Conservation (phyloP, 2,888 invertebrate species). For the Nipponacmea schrenckii region DNA sequence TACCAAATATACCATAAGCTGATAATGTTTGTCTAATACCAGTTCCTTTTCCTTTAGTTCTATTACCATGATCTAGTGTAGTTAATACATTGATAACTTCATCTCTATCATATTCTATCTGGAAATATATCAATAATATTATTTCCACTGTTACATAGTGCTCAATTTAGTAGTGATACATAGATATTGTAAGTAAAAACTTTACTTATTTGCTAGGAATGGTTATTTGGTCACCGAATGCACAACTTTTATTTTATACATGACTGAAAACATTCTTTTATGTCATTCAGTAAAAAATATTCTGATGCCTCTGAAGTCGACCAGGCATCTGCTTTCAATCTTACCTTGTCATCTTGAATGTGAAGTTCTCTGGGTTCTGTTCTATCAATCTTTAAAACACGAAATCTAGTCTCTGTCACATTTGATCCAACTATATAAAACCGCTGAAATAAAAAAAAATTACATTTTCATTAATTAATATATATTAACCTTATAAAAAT, state of each 20-base stretch:
- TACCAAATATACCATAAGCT: slow-evolving; percentile 94
- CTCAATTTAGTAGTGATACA: too few species aligned
- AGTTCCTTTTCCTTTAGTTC: slow-evolving; percentile 68
- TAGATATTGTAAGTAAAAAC: too few species aligned
- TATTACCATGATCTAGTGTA: slow-evolving; percentile 79
- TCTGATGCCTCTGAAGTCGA: too few species aligned
- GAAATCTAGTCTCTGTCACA: slow-evolving; percentile 88
- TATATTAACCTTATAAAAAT: too few species aligned
- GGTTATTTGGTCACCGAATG: too few species aligned
- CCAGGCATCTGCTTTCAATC: too few species aligned
- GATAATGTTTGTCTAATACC: slow-evolving; percentile 83
- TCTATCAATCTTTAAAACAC: slow-evolving; percentile 93
- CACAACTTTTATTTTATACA: too few species aligned
- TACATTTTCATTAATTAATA: slow-evolving; percentile 14
- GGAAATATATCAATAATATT: slow-evolving; percentile 63
- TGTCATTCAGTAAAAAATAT: too few species aligned
- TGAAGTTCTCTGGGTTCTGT: slow-evolving; percentile 83
- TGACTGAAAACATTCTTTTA: too few species aligned
- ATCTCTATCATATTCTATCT: slow-evolving; percentile 86
- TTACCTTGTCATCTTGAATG: slow-evolving; percentile 81
- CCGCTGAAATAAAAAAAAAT: slow-evolving; percentile 74
- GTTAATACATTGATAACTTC: slow-evolving; percentile 87
- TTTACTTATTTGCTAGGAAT: too few species aligned
- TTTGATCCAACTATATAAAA: slow-evolving; percentile 96
- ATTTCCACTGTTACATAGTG: too few species aligned